Conservation (phyloP, 2,113 vertebrate species). For the Elephantulus edwardii region DNA sequence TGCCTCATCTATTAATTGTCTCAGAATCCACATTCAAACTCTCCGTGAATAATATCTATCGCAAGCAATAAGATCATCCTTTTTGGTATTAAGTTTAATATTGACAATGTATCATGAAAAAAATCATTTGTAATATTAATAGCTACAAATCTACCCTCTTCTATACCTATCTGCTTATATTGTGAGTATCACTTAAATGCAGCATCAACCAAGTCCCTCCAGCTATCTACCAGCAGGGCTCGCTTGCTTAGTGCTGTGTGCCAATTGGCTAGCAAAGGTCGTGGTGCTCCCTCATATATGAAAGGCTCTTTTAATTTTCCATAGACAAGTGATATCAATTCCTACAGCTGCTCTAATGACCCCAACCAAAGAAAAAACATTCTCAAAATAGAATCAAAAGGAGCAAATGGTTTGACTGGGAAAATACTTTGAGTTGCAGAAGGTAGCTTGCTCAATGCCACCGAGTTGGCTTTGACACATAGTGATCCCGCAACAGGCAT, state of each 20-base stretch:
- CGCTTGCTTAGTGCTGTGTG: not conserved
- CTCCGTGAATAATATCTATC: not conserved
- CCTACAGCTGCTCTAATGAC: slow-evolving; percentile 48
- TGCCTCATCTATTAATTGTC: not conserved
- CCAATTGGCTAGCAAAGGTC: not conserved
- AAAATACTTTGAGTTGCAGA: slow-evolving; percentile 38
- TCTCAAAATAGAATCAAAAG: slow-evolving; percentile 60
- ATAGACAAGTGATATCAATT: not conserved
- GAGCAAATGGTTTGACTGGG: slow-evolving; percentile 58
- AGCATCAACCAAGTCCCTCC: not conserved
- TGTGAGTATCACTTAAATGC: not conserved
- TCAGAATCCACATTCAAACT: not conserved
- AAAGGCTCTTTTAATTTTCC: not conserved
- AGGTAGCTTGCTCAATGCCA: too few species aligned
- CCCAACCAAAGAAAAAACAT: slow-evolving; percentile 25
- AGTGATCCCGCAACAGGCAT: too few species aligned
- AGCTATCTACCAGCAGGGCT: not conserved
- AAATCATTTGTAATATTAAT: not conserved
- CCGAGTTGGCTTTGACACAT: too few species aligned
- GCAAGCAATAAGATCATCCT: not conserved
- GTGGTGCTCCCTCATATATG: too few species aligned
- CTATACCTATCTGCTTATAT: not conserved
- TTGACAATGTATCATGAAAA: not conserved
- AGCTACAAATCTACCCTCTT: not conserved
- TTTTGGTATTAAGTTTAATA: not conserved